Base-by-base conservation (phyloP, 1,140 invertebrate genomes). In the Philopotamus ludificatus region DNA sequence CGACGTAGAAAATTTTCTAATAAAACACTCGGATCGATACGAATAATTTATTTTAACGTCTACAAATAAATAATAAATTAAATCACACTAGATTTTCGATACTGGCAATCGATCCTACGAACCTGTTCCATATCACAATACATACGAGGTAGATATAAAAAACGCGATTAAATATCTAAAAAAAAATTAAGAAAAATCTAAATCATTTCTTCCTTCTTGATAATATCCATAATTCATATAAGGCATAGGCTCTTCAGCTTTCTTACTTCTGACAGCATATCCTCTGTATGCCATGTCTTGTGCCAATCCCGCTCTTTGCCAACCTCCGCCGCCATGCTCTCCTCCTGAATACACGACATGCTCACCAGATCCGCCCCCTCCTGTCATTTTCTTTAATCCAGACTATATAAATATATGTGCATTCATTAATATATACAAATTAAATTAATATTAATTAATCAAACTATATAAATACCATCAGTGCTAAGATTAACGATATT, bases 401-500 rank as follows among this genome's bases (percentile, higher is more conserved):
- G 85, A 82, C 76, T 79, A 71, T 63, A 76, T 72, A 61, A 55
- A 62, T 34, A 60, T 28, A 1, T 39, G 34, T 39, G 34, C n/a
- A 39, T 39, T 7, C 34, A n/a, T 39, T 39, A 8, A n/a, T 39
- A 39, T 39, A 34, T 16, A 39, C n/a, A 16, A 12, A 50, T 25
- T 18, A 53, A 34, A 7, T 47, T 20, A 12, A 57, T 41, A n/a
- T 18, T 26, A 16, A 44, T 22, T 15, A 47, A 57, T 16, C 41
- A 42, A 62, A 74, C 75, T 76, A n/a, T n/a, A n/a, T n/a, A n/a
- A n/a, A n/a, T 73, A 79, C 77, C 70, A 89, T 81, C 1, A 83
- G 79, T 1, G 87, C 86, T n/a, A 88, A 72, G 44, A 88, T 76
- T 8, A 89, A 72, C 0, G 87, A 86, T 39, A 89, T 82, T 73